Conservation (phyloP, 2,113 vertebrate genomes). For the Crotalus viridis region DNA sequence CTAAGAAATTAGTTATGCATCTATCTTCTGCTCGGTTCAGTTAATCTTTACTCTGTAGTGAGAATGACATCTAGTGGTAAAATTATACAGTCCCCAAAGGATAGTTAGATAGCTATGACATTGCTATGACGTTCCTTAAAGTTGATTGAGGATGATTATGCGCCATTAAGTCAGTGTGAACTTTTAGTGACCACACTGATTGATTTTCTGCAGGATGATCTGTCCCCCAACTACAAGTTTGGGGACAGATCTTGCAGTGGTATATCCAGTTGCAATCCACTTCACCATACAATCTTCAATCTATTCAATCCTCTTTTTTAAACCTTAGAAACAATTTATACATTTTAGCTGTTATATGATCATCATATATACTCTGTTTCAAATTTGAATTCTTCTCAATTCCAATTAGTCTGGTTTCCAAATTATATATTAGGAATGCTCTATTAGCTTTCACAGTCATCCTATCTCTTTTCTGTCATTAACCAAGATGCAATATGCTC, state of each 20-base stretch:
- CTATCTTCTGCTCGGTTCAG: not conserved
- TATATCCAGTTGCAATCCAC: not conserved
- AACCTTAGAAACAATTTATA: not conserved
- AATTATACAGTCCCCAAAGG: not conserved
- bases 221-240: too few relatives aligned
- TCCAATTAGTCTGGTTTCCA: not conserved
- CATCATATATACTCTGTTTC: not conserved
- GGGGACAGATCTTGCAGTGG: not conserved
- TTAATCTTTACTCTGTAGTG: not conserved
- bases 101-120: not conserved
- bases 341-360: not conserved
- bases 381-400: not conserved
- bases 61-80: slow-evolving; percentile 21
- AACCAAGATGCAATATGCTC: not conserved
- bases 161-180: not conserved
- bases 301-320: not conserved
- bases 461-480: not conserved
- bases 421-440: not conserved
- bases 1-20: not conserved
- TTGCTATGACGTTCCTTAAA: not conserved
- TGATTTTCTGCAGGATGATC: not conserved
- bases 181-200: not conserved
- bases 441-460: not conserved
- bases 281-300: not conserved
- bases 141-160: not conserved